Evolutionary conservation across 92 coral and sea anemone species (phyloP).

Genomic region (Phenganax stokvisi): DNA sequence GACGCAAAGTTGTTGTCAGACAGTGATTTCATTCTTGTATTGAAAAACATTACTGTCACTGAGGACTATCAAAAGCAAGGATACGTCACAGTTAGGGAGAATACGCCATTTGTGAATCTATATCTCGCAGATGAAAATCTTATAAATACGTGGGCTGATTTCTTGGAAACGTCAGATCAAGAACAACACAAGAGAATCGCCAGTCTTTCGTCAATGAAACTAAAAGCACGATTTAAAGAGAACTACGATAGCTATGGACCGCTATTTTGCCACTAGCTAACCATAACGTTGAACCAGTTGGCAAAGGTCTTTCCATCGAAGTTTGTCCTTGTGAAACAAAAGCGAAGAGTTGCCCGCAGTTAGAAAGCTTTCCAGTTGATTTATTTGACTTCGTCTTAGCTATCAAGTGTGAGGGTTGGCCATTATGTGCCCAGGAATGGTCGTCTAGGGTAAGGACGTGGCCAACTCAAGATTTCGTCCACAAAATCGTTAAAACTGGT

Average conservation of each 20-base stretch:
- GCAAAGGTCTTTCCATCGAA: conserved; percentile 13
- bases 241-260: conserved; percentile 16
- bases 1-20: not conserved
- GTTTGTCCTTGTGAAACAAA: not conserved
- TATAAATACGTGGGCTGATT: conserved; percentile 16
- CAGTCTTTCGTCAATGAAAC: conserved; percentile 13
- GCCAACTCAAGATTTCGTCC: conserved; percentile 5
- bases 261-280: not conserved
- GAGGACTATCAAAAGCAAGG: conserved; percentile 11
- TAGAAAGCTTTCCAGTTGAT: not conserved
- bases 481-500: not conserved
- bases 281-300: not conserved
- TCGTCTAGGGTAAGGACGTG: not conserved
- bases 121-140: not conserved
- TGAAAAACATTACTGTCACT: conserved; percentile 4
- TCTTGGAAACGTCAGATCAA: not conserved
- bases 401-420: conserved; percentile 26
- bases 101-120: conserved; percentile 25
- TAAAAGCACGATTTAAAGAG: not conserved
- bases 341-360: not conserved
- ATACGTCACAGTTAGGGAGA: not conserved
- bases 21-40: not conserved
- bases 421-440: conserved; percentile 14
- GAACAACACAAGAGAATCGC: not conserved
- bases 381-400: not conserved